Percentiles rank a stretch among this genome's conserved stretches.
These are phyloP conservation scores for Oxytorus armatus DNA, from an alignment of 2,888 invertebrate species.

Conservation along the genomic window DNA sequence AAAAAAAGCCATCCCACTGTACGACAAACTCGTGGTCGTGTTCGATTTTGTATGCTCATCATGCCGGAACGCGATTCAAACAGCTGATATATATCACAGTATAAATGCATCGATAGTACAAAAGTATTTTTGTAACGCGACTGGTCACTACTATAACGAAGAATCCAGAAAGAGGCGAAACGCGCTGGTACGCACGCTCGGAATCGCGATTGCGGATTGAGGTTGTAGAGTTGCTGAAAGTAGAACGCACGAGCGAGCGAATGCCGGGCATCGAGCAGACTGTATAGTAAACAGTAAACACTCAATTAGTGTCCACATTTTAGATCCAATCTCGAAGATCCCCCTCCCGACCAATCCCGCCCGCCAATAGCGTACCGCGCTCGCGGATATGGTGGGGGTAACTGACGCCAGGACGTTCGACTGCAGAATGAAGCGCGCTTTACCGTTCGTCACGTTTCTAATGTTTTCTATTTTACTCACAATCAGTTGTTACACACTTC, in stretches of 20 bases:
- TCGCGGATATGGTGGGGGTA: too few relatives aligned
- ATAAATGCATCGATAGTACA: too few relatives aligned
- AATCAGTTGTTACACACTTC: too few relatives aligned
- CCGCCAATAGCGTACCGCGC: too few relatives aligned
- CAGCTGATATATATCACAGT: not conserved
- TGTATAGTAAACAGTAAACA: not conserved
- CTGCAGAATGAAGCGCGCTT: too few relatives aligned
- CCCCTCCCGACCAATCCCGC: too few relatives aligned
- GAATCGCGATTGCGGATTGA: too few relatives aligned
- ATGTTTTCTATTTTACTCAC: too few relatives aligned
- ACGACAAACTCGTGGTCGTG: conserved; percentile 1
- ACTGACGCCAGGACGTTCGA: too few relatives aligned
- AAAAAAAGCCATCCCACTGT: not conserved
- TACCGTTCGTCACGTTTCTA: too few relatives aligned
- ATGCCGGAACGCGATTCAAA: conserved; percentile 17
- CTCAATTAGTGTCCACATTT: not conserved
- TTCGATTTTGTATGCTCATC: not conserved
- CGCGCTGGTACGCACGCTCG: conserved; percentile 41
- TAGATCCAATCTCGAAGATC: too few relatives aligned
- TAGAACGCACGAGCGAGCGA: conserved; percentile 51
- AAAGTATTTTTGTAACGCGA: conserved; percentile 20
- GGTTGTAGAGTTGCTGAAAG: conserved; percentile 50
- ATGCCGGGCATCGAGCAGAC: conserved; percentile 32
- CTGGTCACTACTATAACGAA: not conserved
- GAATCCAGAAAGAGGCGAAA: conserved; percentile 22